Base-by-base conservation (phyloP, 1,140 invertebrate genomes). In the Drosophila mauritiana region DNA sequence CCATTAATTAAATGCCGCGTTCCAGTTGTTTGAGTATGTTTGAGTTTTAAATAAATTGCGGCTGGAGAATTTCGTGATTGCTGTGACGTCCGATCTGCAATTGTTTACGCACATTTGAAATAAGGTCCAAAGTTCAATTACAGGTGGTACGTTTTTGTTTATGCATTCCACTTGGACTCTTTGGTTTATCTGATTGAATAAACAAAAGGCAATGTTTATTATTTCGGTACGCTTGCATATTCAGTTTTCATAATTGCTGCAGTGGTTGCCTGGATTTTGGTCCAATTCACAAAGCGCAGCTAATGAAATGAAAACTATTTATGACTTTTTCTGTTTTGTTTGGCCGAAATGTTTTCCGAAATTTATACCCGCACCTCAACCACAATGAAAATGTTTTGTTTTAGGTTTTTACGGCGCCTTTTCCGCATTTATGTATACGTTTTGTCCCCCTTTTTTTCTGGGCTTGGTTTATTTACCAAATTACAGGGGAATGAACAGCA, bases 291-390 rank as follows among this genome's bases (percentile, higher is more conserved):
- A 53, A 62, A 57, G 51, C 63, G 4, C 27, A 46, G 46, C 68
- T 84, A 80, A 84, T 72, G 65, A 84, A 85, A 81, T 68, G 68
- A 65, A 80, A 81, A 80, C 77, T 81, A 81, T 81, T 85, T 81
- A 86, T 67, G 52, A 67, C 51, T 63, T 78, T 74, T 49, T 76
- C 25, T 31, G 40, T 46, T 46, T 40, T 76, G 25, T 46, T 22
- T 73, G 64, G 12, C 37, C 46, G 13, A 65, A 65, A 36, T 58
- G 25, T 69, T 48, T 64, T 53, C 42, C 37, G 31, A 48, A 73
- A 61, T 42, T 56, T 72, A 80, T 53, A 72, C 61, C 31, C 56
- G 46, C 10, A 39, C 64, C 65, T 63, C 20, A 63, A 48, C 49
- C 64, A 70, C 63, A 86, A 80, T 70, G 69, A 63, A 64, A 88